Evolutionary conservation across 2,113 vertebrate genomes (phyloP).

Genomic region (Pangasianodon gigas): DNA sequence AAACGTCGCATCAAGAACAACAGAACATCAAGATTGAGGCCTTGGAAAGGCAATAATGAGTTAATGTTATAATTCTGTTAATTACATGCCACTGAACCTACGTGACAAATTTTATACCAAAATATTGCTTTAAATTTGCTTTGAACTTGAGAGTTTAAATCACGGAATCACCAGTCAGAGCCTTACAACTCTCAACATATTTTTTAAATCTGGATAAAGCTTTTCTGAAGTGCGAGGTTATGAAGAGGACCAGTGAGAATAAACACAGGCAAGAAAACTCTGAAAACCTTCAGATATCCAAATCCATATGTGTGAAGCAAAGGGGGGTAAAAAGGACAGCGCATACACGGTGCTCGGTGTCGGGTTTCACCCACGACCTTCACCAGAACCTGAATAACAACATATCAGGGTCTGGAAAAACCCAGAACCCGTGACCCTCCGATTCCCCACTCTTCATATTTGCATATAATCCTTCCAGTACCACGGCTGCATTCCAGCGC

Average conservation of each 20-base stretch:
- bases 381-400: conserved; percentile 50
- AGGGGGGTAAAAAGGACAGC: not conserved
- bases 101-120: not conserved
- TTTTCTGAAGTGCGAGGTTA: not conserved
- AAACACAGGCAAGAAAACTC: conserved; percentile 6
- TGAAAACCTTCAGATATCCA: not conserved
- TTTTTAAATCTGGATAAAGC: not conserved
- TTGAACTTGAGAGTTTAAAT: not conserved
- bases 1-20: not conserved
- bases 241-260: not conserved
- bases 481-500: conserved; percentile 60
- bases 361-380: conserved; percentile 15
- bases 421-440: conserved; percentile 49
- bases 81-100: not conserved
- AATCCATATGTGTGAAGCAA: not conserved
- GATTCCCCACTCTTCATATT: conserved; percentile 47
- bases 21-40: too few species aligned
- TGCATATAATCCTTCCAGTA: conserved; percentile 61
- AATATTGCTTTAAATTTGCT: not conserved
- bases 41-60: not conserved
- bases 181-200: not conserved
- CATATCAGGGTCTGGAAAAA: conserved; percentile 41
- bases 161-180: not conserved
- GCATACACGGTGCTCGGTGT: not conserved
- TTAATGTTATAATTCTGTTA: not conserved